Evolutionary conservation across 2,888 invertebrate species (phyloP).

Genomic region (Lamellibrachia columna): DNA sequence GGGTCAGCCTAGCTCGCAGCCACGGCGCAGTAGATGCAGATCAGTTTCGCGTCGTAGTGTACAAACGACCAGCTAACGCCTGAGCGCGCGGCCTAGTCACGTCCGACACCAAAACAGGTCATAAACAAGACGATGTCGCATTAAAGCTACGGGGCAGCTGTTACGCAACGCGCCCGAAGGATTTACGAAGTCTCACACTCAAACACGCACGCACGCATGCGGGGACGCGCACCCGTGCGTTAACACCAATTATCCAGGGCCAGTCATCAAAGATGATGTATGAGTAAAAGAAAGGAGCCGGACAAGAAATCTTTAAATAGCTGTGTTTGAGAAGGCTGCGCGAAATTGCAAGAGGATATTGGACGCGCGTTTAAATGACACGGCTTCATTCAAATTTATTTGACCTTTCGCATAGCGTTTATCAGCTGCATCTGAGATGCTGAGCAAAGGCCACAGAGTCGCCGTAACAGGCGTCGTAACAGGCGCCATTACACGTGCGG

Average conservation of each 20-base stretch:
- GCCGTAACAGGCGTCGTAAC: not conserved
- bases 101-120: not conserved
- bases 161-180: not conserved
- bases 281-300: not conserved
- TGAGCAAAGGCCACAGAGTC: not conserved
- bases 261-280: not conserved
- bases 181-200: not conserved
- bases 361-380: not conserved
- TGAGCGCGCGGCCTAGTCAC: not conserved
- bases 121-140: not conserved
- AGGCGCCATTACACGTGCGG: not conserved
- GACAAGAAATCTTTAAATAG: not conserved
- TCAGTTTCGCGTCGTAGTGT: not conserved
- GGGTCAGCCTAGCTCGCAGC: not conserved
- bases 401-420: not conserved
- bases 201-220: not conserved
- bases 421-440: not conserved
- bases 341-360: not conserved
- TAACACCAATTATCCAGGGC: not conserved
- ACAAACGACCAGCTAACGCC: not conserved
- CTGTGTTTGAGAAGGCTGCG: not conserved
- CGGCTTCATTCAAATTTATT: not conserved
- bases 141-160: not conserved
- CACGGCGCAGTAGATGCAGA: not conserved
- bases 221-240: not conserved